These are phyloP conservation scores for Linepithema humile DNA, from an alignment of 1,140 invertebrate genomes.

Conservation along the genomic window DNA sequence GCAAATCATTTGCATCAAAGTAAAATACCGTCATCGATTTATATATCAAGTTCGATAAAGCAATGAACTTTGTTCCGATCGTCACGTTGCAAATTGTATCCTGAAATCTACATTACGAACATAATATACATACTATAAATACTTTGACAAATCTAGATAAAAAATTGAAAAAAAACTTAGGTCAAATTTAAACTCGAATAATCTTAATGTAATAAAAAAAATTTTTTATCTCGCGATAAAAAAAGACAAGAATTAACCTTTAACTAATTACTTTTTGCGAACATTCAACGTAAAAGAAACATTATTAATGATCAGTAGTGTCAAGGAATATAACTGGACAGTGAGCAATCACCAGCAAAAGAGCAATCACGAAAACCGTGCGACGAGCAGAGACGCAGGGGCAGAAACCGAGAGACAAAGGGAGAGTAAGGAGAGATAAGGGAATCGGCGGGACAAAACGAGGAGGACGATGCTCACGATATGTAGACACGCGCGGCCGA, in stretches of 20 bases:
- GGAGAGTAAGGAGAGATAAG: neutral
- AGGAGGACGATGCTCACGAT: slow-evolving; percentile 2
- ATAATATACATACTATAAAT: no score
- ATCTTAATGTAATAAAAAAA: neutral
- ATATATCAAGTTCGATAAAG: no score
- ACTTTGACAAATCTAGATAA: no score
- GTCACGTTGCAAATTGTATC: no score
- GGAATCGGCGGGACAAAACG: neutral
- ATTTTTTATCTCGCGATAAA: neutral
- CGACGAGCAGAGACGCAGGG: neutral
- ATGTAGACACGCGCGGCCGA: slow-evolving; percentile 71
- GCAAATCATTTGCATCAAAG: no score
- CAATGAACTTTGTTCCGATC: no score
- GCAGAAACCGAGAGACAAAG: neutral
- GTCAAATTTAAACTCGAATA: no score
- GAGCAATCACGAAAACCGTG: neutral
- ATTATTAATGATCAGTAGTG: neutral
- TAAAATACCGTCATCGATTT: no score
- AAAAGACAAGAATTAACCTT: neutral
- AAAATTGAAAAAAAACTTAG: no score
- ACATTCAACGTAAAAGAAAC: neutral
- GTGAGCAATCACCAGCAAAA: neutral
- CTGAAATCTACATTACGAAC: no score
- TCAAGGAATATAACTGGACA: neutral
- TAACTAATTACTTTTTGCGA: neutral